phyloP scores from a whole-genome alignment of 1,140 invertebrate species.

The Trichogramma pretiosum region DNA sequence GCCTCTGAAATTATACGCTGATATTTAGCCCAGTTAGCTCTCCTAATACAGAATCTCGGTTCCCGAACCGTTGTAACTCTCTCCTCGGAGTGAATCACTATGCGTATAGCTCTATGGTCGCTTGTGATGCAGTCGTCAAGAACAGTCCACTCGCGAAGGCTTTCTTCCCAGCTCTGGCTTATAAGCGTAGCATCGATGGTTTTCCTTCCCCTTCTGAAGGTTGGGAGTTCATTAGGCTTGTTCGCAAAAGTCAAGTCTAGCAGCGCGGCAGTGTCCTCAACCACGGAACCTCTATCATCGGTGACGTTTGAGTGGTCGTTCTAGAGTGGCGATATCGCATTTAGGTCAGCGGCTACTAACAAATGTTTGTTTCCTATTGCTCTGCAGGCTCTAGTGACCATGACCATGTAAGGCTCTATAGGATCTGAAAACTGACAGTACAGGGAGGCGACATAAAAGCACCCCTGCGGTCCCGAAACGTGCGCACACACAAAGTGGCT shows the following conservation, averaged over 20 bases:
- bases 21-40: not conserved
- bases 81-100: not conserved
- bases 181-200: not conserved
- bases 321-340: slow-evolving; percentile 1
- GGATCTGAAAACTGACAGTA: slow-evolving; percentile 1
- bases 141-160: not conserved
- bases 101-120: not conserved
- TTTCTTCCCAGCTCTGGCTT: not conserved
- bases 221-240: not conserved
- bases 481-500: not conserved
- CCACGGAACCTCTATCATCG: not conserved
- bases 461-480: not conserved
- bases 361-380: slow-evolving; percentile 6
- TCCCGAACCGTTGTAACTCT: not conserved
- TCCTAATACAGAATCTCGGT: not conserved
- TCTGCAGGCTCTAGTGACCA: slow-evolving; percentile 18
- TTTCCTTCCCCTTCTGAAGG: not conserved
- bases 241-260: slow-evolving; percentile 21
- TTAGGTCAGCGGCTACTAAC: not conserved
- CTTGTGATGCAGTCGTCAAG: not conserved
- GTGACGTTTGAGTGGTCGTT: not conserved
- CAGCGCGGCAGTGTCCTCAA: not conserved
- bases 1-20: not conserved
- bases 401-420: not conserved
- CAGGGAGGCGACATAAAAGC: not conserved